Evolutionary conservation across 2,888 invertebrate genomes (phyloP).

Genomic region (Rotaria sp.): DNA sequence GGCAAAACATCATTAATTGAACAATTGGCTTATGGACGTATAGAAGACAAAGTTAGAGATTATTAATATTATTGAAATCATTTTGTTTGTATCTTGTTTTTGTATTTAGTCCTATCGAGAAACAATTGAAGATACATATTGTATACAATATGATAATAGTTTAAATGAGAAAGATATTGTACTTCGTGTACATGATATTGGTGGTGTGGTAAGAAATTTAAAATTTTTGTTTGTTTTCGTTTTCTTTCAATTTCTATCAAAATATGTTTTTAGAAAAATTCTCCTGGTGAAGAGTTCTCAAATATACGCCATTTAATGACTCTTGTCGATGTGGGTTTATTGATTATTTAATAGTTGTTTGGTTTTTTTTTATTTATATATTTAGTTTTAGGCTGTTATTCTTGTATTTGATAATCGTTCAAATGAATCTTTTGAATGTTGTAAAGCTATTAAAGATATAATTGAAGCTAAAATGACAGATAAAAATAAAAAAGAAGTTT

Average conservation of each 20-base stretch:
- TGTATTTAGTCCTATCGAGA: not conserved
- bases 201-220: not conserved
- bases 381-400: slow-evolving; percentile 19
- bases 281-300: not conserved
- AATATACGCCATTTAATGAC: slow-evolving; percentile 13
- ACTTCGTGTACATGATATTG: slow-evolving; percentile 5
- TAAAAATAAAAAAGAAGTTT: slow-evolving; percentile 18
- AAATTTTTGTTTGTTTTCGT: no score
- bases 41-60: not conserved
- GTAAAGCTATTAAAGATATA: slow-evolving; percentile 12
- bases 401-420: slow-evolving; percentile 27
- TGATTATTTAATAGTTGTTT: not conserved
- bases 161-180: slow-evolving; percentile 17
- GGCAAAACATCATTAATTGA: slow-evolving; percentile 1
- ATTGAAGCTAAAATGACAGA: not conserved
- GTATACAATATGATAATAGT: slow-evolving; percentile 27
- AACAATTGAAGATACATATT: slow-evolving; percentile 18
- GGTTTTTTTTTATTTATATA: not conserved
- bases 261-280: not conserved
- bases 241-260: no score
- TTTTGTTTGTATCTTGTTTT: not conserved
- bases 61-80: not conserved
- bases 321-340: not conserved
- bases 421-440: slow-evolving; percentile 25
- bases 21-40: slow-evolving; percentile 27